phyloP scores from a whole-genome alignment of 2,113 vertebrate species.

The Limanda limanda region DNA sequence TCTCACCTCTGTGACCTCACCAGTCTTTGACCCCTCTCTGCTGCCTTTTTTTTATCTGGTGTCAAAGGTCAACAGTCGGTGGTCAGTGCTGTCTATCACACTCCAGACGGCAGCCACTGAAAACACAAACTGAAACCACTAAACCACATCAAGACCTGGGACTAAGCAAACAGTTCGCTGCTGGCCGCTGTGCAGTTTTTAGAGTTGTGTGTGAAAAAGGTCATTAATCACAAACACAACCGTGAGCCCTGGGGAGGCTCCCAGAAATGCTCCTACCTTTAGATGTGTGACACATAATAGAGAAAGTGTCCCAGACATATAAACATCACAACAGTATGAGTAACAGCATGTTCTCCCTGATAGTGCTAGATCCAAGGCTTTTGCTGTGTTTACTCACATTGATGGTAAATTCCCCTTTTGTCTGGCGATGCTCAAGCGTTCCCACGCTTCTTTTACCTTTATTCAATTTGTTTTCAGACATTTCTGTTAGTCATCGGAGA shows the following conservation, averaged over 20 bases:
- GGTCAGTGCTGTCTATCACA: slow-evolving; percentile 58
- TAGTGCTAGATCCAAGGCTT: slow-evolving; percentile 31
- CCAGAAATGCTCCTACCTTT: slow-evolving; percentile 10
- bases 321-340: slow-evolving; percentile 37
- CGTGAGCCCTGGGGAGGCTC: background rate
- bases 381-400: slow-evolving; percentile 53
- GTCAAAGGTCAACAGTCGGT: slow-evolving; percentile 69
- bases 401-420: slow-evolving; percentile 49
- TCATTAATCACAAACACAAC: slow-evolving; percentile 46
- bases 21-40: slow-evolving; percentile 47
- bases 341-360: slow-evolving; percentile 11
- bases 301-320: slow-evolving; percentile 38
- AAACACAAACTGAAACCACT: slow-evolving; percentile 25
- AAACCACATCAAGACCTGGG: slow-evolving; percentile 44
- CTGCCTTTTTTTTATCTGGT: slow-evolving; percentile 45
- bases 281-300: slow-evolving; percentile 24
- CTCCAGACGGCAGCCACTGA: slow-evolving; percentile 40
- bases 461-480: slow-evolving; percentile 40
- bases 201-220: slow-evolving; percentile 36
- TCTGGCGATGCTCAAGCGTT: slow-evolving; percentile 42
- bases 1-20: slow-evolving; percentile 45
- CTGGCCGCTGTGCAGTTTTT: slow-evolving; percentile 17
- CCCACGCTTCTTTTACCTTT: slow-evolving; percentile 54
- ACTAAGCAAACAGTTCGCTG: slow-evolving; percentile 41
- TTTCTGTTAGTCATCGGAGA: slow-evolving; percentile 49